phyloP scores from a whole-genome alignment of 2,888 invertebrate genomes.

The Limenitis camilla region DNA sequence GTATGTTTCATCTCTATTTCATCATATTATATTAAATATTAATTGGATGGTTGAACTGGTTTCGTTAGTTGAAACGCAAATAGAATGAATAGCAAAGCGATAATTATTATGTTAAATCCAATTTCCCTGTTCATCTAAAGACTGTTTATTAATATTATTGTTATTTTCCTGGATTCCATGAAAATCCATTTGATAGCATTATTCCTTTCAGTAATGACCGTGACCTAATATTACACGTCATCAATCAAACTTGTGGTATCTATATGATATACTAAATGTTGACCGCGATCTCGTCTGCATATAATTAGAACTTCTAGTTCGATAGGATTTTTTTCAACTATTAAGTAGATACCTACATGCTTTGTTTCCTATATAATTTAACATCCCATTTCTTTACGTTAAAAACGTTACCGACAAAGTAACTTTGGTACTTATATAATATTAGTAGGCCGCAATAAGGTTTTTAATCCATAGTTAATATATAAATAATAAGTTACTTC shows the following conservation, averaged over 20 bases:
- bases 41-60: slow-evolving; percentile 5
- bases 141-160: no score
- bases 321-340: no score
- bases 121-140: not conserved
- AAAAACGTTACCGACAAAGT: no score
- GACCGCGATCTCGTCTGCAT: no score
- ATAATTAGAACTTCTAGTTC: no score
- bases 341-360: not conserved
- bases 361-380: not conserved
- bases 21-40: slow-evolving; percentile 10
- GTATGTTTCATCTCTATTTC: slow-evolving; percentile 15
- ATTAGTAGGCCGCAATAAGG: no score
- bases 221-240: slow-evolving; percentile 11
- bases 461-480: no score
- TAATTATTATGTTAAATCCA: not conserved
- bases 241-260: slow-evolving; percentile 1
- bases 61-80: slow-evolving; percentile 2
- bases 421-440: no score
- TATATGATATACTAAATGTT: slow-evolving; percentile 1
- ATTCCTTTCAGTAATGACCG: not conserved
- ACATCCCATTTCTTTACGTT: no score
- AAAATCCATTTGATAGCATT: no score
- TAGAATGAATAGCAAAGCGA: not conserved
- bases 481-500: no score
- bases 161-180: no score